Evolutionary conservation across 2,888 invertebrate species (phyloP), one percentile per base, ranked within the genome.

Genomic region (Cynaeus angustus): DNA sequence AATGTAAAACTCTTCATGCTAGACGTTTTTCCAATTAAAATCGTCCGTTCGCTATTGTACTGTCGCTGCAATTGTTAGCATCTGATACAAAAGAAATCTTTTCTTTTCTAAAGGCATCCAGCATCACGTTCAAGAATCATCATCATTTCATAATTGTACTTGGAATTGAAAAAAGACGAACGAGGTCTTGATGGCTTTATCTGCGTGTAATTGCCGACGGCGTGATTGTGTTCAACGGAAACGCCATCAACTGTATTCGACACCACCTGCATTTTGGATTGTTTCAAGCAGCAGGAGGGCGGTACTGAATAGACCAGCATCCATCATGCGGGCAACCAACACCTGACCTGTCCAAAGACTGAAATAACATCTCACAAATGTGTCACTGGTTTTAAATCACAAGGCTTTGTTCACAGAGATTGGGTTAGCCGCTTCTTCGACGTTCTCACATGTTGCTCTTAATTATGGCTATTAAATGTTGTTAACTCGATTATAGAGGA

Each of bases 321-420:
- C 68, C 66, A 71, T 73, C 69, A 71, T 58, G 55, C 13, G 56
- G 69, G 68, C 43, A 58, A 56, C 67, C 61, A 45, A 62, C 71
- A 73, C 69, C 71, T 71, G 73, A 71, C 69, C 66, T 66, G 71
- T 69, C 69, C 55, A 30, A 73, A 55, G 62, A 53, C 66, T 61
- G 37, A 46, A 61, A 30, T 10, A 48, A 46, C 61, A 43, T 45
- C 58, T 62, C 66, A 70, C 72, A 70, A 66, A 72, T 64, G 70
- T 72, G 72, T 72, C 72, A 48, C 70, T 64, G 72, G 50, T 64
- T 61, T 59, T 65, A 68, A 72, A 72, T 70, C 72, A 67, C 58
- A 52, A 30, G 10, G 12, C 46, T 62, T 62, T 62, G 62, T 46
- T 48, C 33, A n/a, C 2, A 13, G 14, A 33, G 33, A 33, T 33